Conservation (phyloP, 2,888 invertebrate genomes). For the Scotopteryx bipunctaria region DNA sequence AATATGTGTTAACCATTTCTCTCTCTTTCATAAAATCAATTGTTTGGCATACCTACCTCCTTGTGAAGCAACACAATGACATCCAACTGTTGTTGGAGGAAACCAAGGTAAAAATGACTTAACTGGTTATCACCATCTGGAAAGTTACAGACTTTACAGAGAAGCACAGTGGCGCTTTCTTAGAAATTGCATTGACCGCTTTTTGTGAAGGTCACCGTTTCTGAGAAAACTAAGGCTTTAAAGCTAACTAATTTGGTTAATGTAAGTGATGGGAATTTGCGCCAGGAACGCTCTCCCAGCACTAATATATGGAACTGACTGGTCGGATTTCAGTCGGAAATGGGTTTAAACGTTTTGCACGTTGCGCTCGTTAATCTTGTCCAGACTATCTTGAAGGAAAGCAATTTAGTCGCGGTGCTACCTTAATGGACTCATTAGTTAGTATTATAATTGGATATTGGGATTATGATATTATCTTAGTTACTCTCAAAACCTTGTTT, state of each 20-base stretch:
- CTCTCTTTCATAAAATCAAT: no score
- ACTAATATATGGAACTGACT: slow-evolving; percentile 83
- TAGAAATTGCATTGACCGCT: no score
- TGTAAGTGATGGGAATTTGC: slow-evolving; percentile 80
- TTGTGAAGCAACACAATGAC: no score
- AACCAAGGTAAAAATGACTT: no score
- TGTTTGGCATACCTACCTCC: no score
- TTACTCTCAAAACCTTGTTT: no score
- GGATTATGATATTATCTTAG: not conserved
- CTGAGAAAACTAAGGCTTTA: slow-evolving; percentile 18
- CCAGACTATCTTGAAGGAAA: slow-evolving; percentile 74
- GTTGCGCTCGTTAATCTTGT: slow-evolving; percentile 81
- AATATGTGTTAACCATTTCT: no score
- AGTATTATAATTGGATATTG: slow-evolving; percentile 25
- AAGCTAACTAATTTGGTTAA: slow-evolving; percentile 81
- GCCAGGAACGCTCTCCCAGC: slow-evolving; percentile 74
- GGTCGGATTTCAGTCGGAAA: slow-evolving; percentile 80
- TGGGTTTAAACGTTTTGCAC: slow-evolving; percentile 83
- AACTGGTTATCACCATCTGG: no score
- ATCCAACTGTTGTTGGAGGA: no score
- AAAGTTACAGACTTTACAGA: no score
- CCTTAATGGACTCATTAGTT: slow-evolving; percentile 43
- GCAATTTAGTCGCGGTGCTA: slow-evolving; percentile 53
- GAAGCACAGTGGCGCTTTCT: no score
- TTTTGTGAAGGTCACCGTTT: not conserved